These are phyloP conservation scores for Apocheima hispidaria DNA, from an alignment of 2,888 invertebrate species.

Conservation along the genomic window DNA sequence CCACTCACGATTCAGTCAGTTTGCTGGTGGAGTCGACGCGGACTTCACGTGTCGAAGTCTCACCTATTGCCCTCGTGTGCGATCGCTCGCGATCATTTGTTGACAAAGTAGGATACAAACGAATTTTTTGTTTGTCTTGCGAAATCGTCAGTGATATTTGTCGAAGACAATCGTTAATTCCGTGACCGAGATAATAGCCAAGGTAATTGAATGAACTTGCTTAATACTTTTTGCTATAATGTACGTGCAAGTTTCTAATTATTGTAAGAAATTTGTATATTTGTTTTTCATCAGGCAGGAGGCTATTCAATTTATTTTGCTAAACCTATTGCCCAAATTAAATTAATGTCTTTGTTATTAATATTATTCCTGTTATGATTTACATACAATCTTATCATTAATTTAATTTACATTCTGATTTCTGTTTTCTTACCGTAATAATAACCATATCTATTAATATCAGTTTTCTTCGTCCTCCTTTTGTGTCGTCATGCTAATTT, in stretches of 20 bases:
- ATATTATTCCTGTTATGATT: too few relatives aligned
- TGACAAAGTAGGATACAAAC: slow-evolving; percentile 45
- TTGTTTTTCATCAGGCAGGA: not conserved
- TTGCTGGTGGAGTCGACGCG: slow-evolving; percentile 66
- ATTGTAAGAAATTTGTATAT: not conserved
- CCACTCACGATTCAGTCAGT: slow-evolving; percentile 50
- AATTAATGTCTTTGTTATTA: too few relatives aligned
- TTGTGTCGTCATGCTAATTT: too few relatives aligned
- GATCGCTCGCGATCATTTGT: slow-evolving; percentile 54
- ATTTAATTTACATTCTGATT: too few relatives aligned
- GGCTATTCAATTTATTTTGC: not conserved
- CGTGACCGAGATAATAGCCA: slow-evolving; percentile 35
- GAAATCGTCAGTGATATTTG: slow-evolving; percentile 48
- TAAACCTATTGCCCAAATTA: not conserved
- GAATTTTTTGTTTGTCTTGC: slow-evolving; percentile 51
- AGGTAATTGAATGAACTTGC: slow-evolving; percentile 47
- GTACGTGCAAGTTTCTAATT: not conserved
- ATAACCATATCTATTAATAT: too few relatives aligned
- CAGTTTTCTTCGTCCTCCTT: too few relatives aligned
- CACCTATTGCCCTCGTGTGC: slow-evolving; percentile 56
- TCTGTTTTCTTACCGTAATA: too few relatives aligned
- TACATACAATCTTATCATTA: too few relatives aligned
- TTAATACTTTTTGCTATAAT: slow-evolving; percentile 7
- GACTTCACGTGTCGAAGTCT: slow-evolving; percentile 62
- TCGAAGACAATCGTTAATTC: slow-evolving; percentile 35